Conservation (phyloP, 1,140 invertebrate species). For the Linepithema humile region DNA sequence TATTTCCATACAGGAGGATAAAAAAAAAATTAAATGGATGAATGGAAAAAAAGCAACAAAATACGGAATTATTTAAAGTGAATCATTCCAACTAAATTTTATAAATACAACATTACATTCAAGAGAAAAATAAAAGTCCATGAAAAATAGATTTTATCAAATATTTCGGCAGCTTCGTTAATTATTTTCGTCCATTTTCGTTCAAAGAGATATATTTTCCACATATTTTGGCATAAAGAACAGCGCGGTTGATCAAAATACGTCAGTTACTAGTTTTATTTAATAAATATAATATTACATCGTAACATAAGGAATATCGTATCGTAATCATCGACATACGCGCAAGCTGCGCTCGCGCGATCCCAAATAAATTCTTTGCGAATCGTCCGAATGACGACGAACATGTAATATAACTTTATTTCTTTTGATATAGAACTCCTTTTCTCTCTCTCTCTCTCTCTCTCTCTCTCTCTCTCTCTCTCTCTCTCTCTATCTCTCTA, state of each 20-base stretch:
- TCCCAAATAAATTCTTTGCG: conserved; percentile 22
- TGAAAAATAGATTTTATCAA: conserved; percentile 11
- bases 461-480: no score
- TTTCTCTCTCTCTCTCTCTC: conserved; percentile 23
- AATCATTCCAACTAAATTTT: neutral
- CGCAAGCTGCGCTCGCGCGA: conserved; percentile 31
- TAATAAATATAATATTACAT: conserved; percentile 80
- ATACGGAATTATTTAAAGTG: no score
- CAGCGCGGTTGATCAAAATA: conserved; percentile 68
- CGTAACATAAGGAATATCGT: conserved; percentile 74
- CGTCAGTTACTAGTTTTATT: conserved; percentile 76
- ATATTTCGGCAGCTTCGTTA: conserved; percentile 32
- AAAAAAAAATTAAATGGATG: no score
- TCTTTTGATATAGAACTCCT: conserved; percentile 69
- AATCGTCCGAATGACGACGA: conserved; percentile 50
- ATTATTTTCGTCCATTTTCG: conserved; percentile 60
- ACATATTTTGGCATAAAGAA: conserved; percentile 56
- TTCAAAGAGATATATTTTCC: conserved; percentile 32
- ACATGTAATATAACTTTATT: conserved; percentile 68
- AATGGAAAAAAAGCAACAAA: no score
- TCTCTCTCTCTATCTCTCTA: no score
- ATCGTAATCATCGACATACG: conserved; percentile 61
- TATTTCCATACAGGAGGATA: no score
- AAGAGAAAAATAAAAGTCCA: neutral
- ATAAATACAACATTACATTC: neutral